Evolutionary conservation across 2,113 vertebrate genomes (phyloP).

Genomic region (Crotalus helleri): DNA sequence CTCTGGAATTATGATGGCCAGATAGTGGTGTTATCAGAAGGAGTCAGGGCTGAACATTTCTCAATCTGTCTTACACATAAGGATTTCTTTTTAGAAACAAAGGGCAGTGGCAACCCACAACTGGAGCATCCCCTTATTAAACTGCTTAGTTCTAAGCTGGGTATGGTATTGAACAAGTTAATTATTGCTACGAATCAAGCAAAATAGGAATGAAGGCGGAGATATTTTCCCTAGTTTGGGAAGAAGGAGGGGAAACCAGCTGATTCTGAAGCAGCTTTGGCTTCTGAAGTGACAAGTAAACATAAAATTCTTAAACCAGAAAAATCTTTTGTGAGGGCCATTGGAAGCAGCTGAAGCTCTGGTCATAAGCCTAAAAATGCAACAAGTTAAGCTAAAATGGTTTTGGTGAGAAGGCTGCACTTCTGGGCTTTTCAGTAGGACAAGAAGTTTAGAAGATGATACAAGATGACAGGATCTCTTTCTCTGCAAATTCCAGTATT

Average conservation of each 20-base stretch:
- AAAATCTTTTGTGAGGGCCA: rapidly evolving
- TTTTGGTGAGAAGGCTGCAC: background rate
- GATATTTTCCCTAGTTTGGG: background rate
- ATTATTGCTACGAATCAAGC: background rate
- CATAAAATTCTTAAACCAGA: background rate
- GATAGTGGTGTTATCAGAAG: background rate
- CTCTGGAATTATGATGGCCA: background rate
- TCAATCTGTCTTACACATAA: background rate
- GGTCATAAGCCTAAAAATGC: background rate
- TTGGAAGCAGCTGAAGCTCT: background rate
- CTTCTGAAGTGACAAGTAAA: background rate
- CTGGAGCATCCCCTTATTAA: background rate
- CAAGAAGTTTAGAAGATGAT: background rate
- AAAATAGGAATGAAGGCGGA: background rate
- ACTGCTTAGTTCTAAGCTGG: background rate
- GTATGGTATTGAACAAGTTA: background rate
- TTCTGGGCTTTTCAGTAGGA: background rate
- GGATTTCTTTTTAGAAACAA: background rate
- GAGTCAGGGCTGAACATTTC: background rate
- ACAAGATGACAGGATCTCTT: background rate
- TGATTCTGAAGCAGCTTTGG: background rate
- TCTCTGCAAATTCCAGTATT: background rate
- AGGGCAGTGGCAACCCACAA: background rate
- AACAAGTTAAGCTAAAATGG: background rate
- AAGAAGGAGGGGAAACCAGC: background rate